Evolutionary conservation across 2,888 invertebrate species (phyloP), one percentile per base, ranked within the genome.

Genomic region (Tipula confusa): DNA sequence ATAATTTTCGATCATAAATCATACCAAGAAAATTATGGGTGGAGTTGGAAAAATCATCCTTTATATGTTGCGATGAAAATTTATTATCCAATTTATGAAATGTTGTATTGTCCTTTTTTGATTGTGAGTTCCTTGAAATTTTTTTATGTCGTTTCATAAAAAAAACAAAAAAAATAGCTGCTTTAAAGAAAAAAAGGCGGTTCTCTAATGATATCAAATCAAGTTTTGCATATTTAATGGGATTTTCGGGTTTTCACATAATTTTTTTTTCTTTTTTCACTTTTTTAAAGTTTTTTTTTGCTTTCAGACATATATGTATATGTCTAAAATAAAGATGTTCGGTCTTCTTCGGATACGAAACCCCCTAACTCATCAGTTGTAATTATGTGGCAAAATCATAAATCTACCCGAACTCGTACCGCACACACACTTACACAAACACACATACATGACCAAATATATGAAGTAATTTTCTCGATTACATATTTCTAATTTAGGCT

Each of bases 11-110:
- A 1, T 29, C 80, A 29, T 80, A 31, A 80, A 80, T 80, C 80
- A 80, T 80, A 80, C 29, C 15, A 15, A 29, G 80, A 29, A 80
- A 80, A 29, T 80, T 80, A 64, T 64, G 64, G 64, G 64, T 64
- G 64, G 64, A 64, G 64, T 64, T 64, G 64, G 64, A 24, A 64
- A 43, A 64, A 64, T 64, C 64, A 64, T 64, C 64, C 64, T 64
- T 64, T 64, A 18, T n/a, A n/a, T 64, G 24, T 24, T 64, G 24
- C 64, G 64, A 24, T 24, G 64, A 64, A 64, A 64, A 64, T 64
- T 64, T 64, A 64, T 64, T 64, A 64, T 64, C 64, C 64, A 64
- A 64, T 64, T 64, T 64, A 64, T 64, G 64, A 64, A 64, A 64
- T 9, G 64, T 64, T 64, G 24, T 24, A 64, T 64, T 64, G 64